Conservation (phyloP, 2,113 vertebrate species). For the Oncorhynchus tshawytscha region DNA sequence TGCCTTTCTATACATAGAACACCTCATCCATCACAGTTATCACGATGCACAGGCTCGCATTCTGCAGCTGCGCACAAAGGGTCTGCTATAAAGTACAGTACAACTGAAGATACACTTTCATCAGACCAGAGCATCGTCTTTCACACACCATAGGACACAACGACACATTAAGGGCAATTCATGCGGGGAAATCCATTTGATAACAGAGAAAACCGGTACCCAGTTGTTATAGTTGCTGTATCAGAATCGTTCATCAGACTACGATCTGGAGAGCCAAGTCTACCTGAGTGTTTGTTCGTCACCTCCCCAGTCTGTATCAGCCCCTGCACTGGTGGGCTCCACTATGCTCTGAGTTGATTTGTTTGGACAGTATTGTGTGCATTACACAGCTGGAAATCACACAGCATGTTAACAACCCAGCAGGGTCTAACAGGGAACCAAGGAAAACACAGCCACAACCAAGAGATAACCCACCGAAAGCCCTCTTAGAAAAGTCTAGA, state of each 20-base stretch:
- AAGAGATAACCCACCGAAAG: background rate
- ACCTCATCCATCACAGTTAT: constrained; percentile 17
- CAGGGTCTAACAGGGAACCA: background rate
- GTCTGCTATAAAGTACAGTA: background rate
- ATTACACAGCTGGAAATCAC: constrained; percentile 13
- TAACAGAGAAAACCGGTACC: background rate
- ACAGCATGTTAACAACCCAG: background rate
- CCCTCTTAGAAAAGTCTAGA: background rate
- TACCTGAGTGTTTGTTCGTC: background rate
- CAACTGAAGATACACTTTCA: too few relatives aligned
- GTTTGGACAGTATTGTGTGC: background rate
- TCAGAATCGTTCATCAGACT: background rate
- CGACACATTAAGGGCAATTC: too few relatives aligned
- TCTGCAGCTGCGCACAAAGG: background rate
- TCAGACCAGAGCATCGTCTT: too few relatives aligned
- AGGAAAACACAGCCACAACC: background rate
- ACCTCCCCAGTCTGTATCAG: background rate
- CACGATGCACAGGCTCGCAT: background rate
- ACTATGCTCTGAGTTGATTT: too few relatives aligned
- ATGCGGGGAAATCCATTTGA: too few relatives aligned
- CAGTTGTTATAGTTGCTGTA: too few relatives aligned
- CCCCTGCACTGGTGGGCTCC: background rate
- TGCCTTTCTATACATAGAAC: constrained; percentile 26
- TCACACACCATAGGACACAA: too few relatives aligned
- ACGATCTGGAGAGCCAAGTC: background rate